These are phyloP conservation scores for Ranitomeya variabilis DNA, from an alignment of 2,113 vertebrate genomes.

Conservation along the genomic window DNA sequence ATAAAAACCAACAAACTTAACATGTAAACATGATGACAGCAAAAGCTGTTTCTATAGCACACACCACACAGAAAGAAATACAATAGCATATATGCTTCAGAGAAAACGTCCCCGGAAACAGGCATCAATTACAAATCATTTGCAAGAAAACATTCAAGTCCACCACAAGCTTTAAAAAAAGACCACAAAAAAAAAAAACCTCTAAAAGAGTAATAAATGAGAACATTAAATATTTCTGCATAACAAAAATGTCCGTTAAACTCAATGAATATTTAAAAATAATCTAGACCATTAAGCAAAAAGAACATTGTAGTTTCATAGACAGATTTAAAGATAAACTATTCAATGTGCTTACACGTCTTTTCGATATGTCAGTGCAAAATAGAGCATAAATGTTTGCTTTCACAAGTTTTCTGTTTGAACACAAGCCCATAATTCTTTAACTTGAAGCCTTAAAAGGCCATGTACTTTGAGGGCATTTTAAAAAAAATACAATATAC, in stretches of 20 bases:
- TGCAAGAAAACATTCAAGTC: slow-evolving; percentile 41
- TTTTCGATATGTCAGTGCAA: slow-evolving; percentile 82
- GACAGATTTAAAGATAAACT: slow-evolving; percentile 62
- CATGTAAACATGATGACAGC: slow-evolving; percentile 51
- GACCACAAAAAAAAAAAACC: slow-evolving; percentile 1
- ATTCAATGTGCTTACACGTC: slow-evolving; percentile 70
- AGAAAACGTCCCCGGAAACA: slow-evolving; percentile 26
- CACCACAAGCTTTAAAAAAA: slow-evolving; percentile 13
- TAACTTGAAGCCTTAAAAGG: background rate
- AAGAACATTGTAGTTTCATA: slow-evolving; percentile 47
- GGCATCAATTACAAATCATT: slow-evolving; percentile 33
- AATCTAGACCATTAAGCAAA: slow-evolving; percentile 50
- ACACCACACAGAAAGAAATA: slow-evolving; percentile 39
- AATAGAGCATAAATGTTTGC: slow-evolving; percentile 78
- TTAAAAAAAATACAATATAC: too few species aligned
- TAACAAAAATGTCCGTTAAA: slow-evolving; percentile 50
- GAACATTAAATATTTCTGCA: slow-evolving; percentile 68
- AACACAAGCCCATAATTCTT: background rate
- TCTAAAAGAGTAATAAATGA: slow-evolving; percentile 56
- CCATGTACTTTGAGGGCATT: too few species aligned
- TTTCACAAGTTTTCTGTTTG: slow-evolving; percentile 6
- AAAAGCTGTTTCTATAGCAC: slow-evolving; percentile 35
- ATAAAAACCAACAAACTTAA: slow-evolving; percentile 47
- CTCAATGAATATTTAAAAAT: slow-evolving; percentile 17
- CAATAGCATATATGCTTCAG: slow-evolving; percentile 31